Evolutionary conservation across 2,113 vertebrate species (phyloP), one percentile per base, ranked within the genome.

Genomic region (Felis chaus): DNA sequence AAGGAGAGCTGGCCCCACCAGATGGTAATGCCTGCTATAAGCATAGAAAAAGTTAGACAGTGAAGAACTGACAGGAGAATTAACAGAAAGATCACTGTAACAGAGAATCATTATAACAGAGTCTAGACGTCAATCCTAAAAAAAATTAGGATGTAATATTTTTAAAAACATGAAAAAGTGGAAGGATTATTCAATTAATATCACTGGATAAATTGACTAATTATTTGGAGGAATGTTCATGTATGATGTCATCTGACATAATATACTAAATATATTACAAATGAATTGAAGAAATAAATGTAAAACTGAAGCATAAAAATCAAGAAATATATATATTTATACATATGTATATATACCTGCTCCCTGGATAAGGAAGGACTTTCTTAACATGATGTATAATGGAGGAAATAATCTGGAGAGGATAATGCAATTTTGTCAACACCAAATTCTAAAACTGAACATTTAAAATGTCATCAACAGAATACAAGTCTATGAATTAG

Each of bases 391-490:
- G 66, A 89, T 68, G 36, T 3, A 91, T 57, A 74, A 23, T 79
- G 19, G 16, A 91, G 16, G 50, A 89, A 65, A 91, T 48, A 93
- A 89, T 71, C 19, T 45, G 4, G 36, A 57, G 23, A 94, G 14
- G 18, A 73, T 1, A 12, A 36, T 55, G 10, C 16, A 74, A 66
- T 74, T 87, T 76, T 93, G 4, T 18, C 16, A 33, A 45, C 4
- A 79, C 74, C 4, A 45, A 92, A 74, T 94, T 84, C 89, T 82
- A 76, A 96, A 92, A 15, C 10, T 33, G 23, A 4, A 68, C 25
- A 55, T 78, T 96, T 93, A 41, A 93, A 88, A 88, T 65, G 83
- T 80, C n/a, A 74, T 69, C 87, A 90, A 87, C 31, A 71, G 83
- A 93, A 90, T 94, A 4, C 12, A 82, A 96, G 53, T 16, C 13